Percentiles rank a stretch among this genome's conserved stretches.
Conservation (phyloP, 2,113 vertebrate genomes). For the Tauraco erythrolophus region DNA sequence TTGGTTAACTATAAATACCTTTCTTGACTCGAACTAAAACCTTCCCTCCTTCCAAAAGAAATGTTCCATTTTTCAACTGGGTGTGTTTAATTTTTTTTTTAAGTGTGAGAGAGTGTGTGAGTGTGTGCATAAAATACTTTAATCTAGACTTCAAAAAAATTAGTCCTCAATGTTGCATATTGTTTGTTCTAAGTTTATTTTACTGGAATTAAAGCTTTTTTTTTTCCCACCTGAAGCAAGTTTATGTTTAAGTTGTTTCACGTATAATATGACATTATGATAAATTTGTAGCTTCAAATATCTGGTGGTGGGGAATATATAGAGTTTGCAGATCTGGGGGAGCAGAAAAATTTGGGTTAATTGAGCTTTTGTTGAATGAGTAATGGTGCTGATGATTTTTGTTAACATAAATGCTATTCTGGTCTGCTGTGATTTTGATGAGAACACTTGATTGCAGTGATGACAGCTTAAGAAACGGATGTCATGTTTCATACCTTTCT, state of each 20-base stretch:
- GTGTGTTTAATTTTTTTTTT: constrained; percentile 31
- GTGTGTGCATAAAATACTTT: constrained; percentile 7
- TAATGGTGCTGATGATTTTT: constrained; percentile 38
- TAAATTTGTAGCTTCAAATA: constrained; percentile 54
- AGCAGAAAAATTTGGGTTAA: constrained; percentile 57
- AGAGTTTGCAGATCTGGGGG: constrained; percentile 34
- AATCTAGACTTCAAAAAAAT: constrained; percentile 41
- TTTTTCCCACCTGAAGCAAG: constrained; percentile 40
- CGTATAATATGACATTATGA: constrained; percentile 19
- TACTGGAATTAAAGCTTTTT: constrained; percentile 34
- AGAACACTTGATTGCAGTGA: constrained; percentile 75
- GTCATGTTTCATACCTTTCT: constrained; percentile 83
- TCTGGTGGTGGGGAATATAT: constrained; percentile 20
- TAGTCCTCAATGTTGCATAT: constrained; percentile 41
- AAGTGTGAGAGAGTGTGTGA: neutral
- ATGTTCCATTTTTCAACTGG: constrained; percentile 29
- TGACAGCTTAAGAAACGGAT: constrained; percentile 74
- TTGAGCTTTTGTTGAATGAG: constrained; percentile 42
- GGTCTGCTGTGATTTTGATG: constrained; percentile 74
- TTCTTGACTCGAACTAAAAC: constrained; percentile 45
- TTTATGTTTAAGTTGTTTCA: constrained; percentile 23
- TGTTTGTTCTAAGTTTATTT: constrained; percentile 67
- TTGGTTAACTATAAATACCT: constrained; percentile 64
- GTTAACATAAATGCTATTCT: constrained; percentile 59
- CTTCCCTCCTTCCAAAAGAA: constrained; percentile 61